These are phyloP conservation scores for silkworm (Bombyx mori) DNA, from an alignment of 1,140 invertebrate species.

Conservation along the genomic window DNA sequence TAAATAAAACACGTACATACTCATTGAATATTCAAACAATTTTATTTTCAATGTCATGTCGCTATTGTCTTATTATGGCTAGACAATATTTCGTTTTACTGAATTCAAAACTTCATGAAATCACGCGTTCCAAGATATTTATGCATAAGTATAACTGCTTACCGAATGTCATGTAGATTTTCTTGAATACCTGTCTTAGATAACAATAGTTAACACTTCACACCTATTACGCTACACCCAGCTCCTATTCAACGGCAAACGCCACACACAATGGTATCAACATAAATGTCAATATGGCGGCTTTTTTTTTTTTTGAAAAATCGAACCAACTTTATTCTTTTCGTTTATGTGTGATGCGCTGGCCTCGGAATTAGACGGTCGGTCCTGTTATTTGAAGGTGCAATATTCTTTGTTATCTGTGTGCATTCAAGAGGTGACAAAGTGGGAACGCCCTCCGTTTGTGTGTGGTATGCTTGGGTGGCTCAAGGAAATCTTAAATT, in stretches of 20 bases:
- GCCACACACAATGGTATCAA: conserved; percentile 54
- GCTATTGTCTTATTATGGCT: no score
- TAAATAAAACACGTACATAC: no score
- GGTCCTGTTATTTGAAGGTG: conserved; percentile 36
- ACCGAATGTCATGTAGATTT: no score
- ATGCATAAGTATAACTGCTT: no score
- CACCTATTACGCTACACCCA: conserved; percentile 62
- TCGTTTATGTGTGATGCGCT: conserved; percentile 56
- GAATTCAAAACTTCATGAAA: no score
- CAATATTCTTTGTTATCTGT: conserved; percentile 31
- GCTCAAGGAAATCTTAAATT: conserved; percentile 6
- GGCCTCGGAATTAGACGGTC: conserved; percentile 57
- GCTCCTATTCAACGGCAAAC: conserved; percentile 52
- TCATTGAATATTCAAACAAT: no score
- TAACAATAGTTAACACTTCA: conserved; percentile 56
- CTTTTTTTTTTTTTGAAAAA: conserved; percentile 34
- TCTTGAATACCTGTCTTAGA: conserved; percentile 41
- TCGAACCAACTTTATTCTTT: conserved; percentile 60
- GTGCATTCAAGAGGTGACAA: conserved; percentile 47
- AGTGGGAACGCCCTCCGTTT: conserved; percentile 51
- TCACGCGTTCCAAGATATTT: no score
- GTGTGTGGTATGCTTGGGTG: conserved; percentile 63
- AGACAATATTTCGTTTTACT: no score
- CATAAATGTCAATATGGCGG: conserved; percentile 60
- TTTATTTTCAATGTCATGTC: no score